Evolutionary conservation across 2,888 invertebrate species (phyloP), one percentile per base, ranked within the genome.

Genomic region (Tinea pellionella): DNA sequence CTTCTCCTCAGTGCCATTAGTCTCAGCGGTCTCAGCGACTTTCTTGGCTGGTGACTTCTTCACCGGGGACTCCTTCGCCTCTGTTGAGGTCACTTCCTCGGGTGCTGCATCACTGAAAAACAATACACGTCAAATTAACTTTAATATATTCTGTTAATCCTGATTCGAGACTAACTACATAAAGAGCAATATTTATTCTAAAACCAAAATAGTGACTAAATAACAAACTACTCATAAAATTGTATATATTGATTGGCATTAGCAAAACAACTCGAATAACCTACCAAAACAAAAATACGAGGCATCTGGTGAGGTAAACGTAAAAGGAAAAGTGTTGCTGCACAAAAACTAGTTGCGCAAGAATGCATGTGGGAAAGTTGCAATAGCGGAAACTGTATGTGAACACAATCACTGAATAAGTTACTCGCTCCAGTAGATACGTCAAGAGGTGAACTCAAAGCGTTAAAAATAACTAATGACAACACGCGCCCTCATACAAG

Each of bases 381-480:
- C 78, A 74, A 77, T 75, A 72, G 68, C 74, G 75, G 75, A 79
- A 81, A 78, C 71, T 65, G 68, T 74, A 75, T 73, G 77, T 76
- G 75, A 74, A 71, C 71, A 66, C 69, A 68, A 74, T 70, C 68
- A 63, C 65, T 72, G 70, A 73, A 75, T 77, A 76, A 74, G 71
- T 74, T 75, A 72, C 67, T 72, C 73, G 77, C 74, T 75, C 71
- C 73, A 74, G 69, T 75, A 70, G 72, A 69, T 69, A 64, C 65
- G 65, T 65, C 64, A 30, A 37, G 41, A 56, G n/a, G 6, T 11
- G 47, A 65, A 64, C 67, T 63, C 74, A 73, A 72, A 74, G 69
- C 75, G 79, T 78, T 84, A 86, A 83, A 83, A 85, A 86, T 86
- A 87, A 82, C 80, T 75, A 79, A 79, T 86, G 86, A 85, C 84